Base-by-base conservation (phyloP, 2,888 invertebrate genomes). In the Celastrina argiolus region DNA sequence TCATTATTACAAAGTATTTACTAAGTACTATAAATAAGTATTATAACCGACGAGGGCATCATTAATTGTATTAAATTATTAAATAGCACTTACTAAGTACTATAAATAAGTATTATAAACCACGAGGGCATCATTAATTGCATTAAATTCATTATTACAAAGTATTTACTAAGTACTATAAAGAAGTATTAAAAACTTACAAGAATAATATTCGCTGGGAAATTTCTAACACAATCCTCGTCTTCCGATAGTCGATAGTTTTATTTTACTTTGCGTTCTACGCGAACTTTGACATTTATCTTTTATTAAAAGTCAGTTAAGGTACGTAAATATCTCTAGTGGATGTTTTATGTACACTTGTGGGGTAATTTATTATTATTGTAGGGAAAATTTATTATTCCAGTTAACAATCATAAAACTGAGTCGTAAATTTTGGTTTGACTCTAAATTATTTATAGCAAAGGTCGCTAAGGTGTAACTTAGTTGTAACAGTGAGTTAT, bases 301-400 rank as follows among this genome's bases (percentile, higher is more conserved):
- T 58, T 58, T 58, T 58, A 58, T 58, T 58, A 58, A 51, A 51
- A 58, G 58, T 58, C 58, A 31, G 31, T 31, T 28, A 58, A 56
- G 58, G n/a, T n/a, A 31, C 31, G 31, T 58, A 58, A 58, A 58
- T 31, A 58, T 31, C n/a, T 16, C 51, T 51, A n/a, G 14, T 1
- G 8, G 28, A 58, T 31, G 58, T 58, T 58, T 58, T 58, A 58
- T 28, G 31, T 58, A 51, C 51, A 51, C 51, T 51, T 51, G 12
- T 22, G 22, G 8, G 22, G 51, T 51, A 26, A 51, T 51, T 51
- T 51, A 51, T 51, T 51, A 51, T 51, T 51, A 26, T 51, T 22
- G 51, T 26, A 22, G 12, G 51, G 22, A 51, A 51, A 51, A 51
- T 51, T 22, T 51, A 51, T 26, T 51, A 51, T 22, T 51, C 22